Conservation (phyloP, 2,888 invertebrate genomes). For the Schrankia costaestrigalis region DNA sequence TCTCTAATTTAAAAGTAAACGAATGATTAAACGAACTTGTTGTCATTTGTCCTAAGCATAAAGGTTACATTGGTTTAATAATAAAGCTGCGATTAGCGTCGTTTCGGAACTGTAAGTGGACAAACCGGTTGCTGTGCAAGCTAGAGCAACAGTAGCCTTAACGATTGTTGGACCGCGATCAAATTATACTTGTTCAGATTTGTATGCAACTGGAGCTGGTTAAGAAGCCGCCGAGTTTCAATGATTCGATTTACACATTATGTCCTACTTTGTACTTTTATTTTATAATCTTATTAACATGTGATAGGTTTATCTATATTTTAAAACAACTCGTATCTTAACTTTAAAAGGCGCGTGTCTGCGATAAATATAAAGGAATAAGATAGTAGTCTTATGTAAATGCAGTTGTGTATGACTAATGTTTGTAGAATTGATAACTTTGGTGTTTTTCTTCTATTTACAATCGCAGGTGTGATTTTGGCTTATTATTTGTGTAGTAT, state of each 20-base stretch:
- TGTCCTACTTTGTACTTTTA: slow-evolving; percentile 2
- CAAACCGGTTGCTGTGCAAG: slow-evolving; percentile 59
- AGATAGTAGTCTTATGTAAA: neutral
- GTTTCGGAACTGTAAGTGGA: slow-evolving; percentile 58
- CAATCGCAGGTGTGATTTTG: no score
- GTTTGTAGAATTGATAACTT: no score
- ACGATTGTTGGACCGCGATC: slow-evolving; percentile 68
- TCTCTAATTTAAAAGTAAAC: no score
- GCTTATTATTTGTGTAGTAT: no score
- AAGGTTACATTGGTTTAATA: slow-evolving; percentile 40
- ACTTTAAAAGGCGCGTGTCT: neutral
- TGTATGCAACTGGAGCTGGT: slow-evolving; percentile 31
- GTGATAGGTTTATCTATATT: neutral
- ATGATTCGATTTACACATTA: slow-evolving; percentile 8
- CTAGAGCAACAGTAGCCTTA: slow-evolving; percentile 69
- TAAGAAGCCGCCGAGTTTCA: slow-evolving; percentile 9
- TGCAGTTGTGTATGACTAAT: no score
- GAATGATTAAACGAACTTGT: slow-evolving; percentile 13
- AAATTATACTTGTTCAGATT: slow-evolving; percentile 56
- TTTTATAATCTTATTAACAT: no score
- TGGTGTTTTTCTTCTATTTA: no score
- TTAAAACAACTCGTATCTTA: neutral
- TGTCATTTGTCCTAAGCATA: slow-evolving; percentile 23
- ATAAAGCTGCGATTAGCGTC: slow-evolving; percentile 59
- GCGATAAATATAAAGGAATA: slow-evolving; percentile 4